These are phyloP conservation scores for Holacanthella duospinosa DNA, from an alignment of 2,888 invertebrate species.

Conservation along the genomic window DNA sequence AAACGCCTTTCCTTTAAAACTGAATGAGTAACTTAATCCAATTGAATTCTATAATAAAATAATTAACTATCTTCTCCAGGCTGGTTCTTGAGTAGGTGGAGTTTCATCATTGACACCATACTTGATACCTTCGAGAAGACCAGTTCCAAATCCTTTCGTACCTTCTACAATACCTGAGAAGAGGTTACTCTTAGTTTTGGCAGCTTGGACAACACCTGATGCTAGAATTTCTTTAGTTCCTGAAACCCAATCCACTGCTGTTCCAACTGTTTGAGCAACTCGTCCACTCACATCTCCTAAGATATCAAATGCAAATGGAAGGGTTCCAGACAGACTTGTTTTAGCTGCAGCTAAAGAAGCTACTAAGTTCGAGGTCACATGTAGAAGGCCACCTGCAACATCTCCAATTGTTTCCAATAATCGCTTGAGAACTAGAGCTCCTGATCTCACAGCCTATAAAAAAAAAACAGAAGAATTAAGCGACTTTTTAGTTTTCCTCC, in stretches of 20 bases:
- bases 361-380: constrained; percentile 37
- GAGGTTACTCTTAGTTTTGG: constrained; percentile 37
- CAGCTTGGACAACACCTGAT: constrained; percentile 37
- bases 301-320: constrained; percentile 38
- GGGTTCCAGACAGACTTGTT: constrained; percentile 37
- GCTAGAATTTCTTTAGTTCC: constrained; percentile 38
- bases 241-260: constrained; percentile 37
- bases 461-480: not conserved
- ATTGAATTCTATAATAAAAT: too few relatives aligned
- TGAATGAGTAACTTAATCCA: too few relatives aligned
- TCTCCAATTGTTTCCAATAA: constrained; percentile 37
- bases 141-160: constrained; percentile 37
- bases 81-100: constrained; percentile 31
- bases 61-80: constrained; percentile 15
- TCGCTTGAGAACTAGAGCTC: constrained; percentile 36
- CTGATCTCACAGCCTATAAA: constrained; percentile 35
- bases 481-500: too few relatives aligned
- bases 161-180: constrained; percentile 38
- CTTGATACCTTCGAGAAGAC: constrained; percentile 37
- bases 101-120: constrained; percentile 37
- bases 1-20: too few relatives aligned
- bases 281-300: constrained; percentile 37
- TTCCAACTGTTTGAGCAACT: constrained; percentile 37
- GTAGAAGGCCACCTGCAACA: constrained; percentile 37
- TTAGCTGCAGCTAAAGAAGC: constrained; percentile 37